phyloP scores from a whole-genome alignment of 2,113 vertebrate genomes.

The Cichladusa arquata region DNA sequence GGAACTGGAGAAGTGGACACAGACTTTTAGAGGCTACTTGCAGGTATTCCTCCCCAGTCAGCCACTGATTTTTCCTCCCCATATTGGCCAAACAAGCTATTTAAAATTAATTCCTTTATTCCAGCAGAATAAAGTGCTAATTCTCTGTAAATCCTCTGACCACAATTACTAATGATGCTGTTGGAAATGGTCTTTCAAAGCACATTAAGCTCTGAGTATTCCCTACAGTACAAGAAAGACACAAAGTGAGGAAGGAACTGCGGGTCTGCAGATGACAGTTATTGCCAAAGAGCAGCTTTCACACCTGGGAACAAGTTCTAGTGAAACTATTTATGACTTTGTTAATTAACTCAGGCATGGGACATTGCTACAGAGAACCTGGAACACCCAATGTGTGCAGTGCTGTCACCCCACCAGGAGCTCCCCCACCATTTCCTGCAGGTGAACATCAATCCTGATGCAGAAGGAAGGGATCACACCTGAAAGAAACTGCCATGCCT shows the following conservation, averaged over 20 bases:
- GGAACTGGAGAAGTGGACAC: neutral
- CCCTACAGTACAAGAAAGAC: neutral
- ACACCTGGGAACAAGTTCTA: neutral
- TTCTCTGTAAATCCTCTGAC: neutral
- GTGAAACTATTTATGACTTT: neutral
- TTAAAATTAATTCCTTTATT: neutral
- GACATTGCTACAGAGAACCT: neutral
- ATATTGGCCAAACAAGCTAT: neutral
- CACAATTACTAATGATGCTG: neutral
- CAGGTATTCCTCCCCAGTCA: neutral
- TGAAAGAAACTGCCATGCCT: neutral
- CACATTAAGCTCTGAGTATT: neutral
- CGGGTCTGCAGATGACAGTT: neutral
- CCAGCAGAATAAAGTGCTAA: neutral
- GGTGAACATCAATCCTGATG: neutral
- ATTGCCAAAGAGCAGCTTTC: neutral
- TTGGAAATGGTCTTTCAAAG: neutral
- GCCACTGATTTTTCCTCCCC: rapidly evolving
- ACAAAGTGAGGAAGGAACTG: neutral
- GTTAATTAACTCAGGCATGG: neutral
- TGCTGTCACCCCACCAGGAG: neutral
- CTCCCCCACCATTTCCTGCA: neutral
- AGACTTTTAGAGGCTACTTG: neutral
- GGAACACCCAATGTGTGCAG: rapidly evolving
- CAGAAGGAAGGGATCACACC: neutral